Evolutionary conservation across 1,140 invertebrate species (phyloP), one percentile per base, ranked within the genome.

Genomic region (Helicoverpa armigera): DNA sequence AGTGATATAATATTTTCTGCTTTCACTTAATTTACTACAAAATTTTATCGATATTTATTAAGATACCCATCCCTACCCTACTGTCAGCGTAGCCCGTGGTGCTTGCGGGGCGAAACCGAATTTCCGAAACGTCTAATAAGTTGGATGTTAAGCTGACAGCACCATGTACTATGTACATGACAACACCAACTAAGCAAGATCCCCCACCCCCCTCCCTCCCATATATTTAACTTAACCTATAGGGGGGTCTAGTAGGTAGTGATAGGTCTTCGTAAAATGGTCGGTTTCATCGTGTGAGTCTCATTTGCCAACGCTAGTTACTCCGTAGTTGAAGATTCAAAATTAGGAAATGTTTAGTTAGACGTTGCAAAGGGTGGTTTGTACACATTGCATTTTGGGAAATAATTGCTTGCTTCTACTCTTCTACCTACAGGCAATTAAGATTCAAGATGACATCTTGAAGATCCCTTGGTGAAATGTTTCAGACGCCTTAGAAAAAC

Each of bases 51-150:
- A 51, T 63, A 61, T 56, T 77, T 54, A 61, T 67, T 53, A 13
- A 11, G 2, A 31, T 3, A 18, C 4, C 18, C 4, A 43, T 11
- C 54, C 35, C 65, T 14, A 56, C 16, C 81, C 88, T 90, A 86
- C 16, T 72, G 72, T 85, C 85, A 87, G 80, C 78, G 79, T 85
- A 90, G 86, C 87, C 87, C 87, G 90, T 83, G 88, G 88, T 90
- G 90, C 89, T 89, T 87, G 89, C 89, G 87, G 87, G 88, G 89
- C 88, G 85, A 93, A 92, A 94, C 92, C 92, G 89, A 93, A 93
- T 94, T 93, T 94, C 92, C 92, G 91, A 94, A 92, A 93, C 89
- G 92, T 94, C 92, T 94, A 94, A 93, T 94, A 93, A 94, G 90
- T 93, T 93, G 92, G 90, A 94, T 94, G 91, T 91, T 92, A 93